Evolutionary conservation across 2,113 vertebrate genomes (phyloP).

Genomic region (Ivindomyrus marchei): DNA sequence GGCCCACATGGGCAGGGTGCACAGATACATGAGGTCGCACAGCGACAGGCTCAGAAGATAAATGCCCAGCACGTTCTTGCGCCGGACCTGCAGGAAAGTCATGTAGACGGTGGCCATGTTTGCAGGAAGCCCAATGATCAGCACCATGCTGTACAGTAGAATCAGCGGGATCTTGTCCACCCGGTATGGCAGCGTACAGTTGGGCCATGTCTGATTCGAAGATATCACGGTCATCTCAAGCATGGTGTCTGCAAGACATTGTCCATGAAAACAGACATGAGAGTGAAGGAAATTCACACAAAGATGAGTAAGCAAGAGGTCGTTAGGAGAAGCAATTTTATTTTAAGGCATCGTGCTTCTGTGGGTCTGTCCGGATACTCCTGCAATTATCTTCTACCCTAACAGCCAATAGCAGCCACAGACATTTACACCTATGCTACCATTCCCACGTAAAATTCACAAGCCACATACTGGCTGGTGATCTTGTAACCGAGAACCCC

Average conservation of each 20-base stretch:
- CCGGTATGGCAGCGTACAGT: slow-evolving; percentile 28
- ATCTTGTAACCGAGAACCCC: not conserved
- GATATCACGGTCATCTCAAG: slow-evolving; percentile 8
- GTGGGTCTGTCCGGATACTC: not conserved
- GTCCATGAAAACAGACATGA: not conserved
- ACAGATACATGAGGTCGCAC: slow-evolving; percentile 62
- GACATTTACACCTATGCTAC: not conserved
- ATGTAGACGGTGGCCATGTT: slow-evolving; percentile 58
- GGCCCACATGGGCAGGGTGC: slow-evolving; percentile 66
- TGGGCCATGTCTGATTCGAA: not conserved
- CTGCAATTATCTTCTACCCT: not conserved
- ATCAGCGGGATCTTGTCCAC: slow-evolving; percentile 39
- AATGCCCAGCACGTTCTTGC: slow-evolving; percentile 54
- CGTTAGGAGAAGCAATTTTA: not conserved
- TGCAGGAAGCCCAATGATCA: slow-evolving; percentile 56
- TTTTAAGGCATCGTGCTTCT: not conserved
- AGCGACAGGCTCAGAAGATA: slow-evolving; percentile 66
- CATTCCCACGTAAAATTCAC: not conserved
- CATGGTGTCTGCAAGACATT: slow-evolving; percentile 26
- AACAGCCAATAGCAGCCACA: not conserved
- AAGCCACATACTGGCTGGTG: not conserved
- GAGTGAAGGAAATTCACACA: not conserved
- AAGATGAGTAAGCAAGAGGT: not conserved
- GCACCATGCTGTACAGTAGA: slow-evolving; percentile 52
- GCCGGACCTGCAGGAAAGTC: slow-evolving; percentile 46